Evolutionary conservation across 2,797 vertebrate species (phyloP).

Genomic region (Myotis planiceps): DNA sequence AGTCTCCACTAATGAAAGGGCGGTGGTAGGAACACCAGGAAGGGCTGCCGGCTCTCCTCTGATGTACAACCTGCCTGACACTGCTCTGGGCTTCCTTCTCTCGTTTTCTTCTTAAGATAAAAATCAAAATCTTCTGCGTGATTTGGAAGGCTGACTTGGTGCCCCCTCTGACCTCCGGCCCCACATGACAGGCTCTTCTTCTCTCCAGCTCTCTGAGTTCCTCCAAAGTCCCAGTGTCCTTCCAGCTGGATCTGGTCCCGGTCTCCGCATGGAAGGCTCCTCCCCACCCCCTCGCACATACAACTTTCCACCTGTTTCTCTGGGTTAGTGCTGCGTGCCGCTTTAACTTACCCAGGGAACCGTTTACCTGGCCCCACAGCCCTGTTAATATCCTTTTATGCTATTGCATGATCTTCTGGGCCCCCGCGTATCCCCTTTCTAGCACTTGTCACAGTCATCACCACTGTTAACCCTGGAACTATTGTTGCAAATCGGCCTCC

Average conservation of each 20-base stretch:
- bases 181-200: neutral
- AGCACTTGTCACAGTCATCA: neutral
- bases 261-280: neutral
- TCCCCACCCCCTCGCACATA: neutral
- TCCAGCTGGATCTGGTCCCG: neutral
- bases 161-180: neutral
- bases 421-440: neutral
- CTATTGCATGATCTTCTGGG: neutral
- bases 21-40: neutral
- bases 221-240: neutral
- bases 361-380: neutral
- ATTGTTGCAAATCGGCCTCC: neutral
- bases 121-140: neutral
- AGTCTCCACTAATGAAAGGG: neutral
- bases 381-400: no score
- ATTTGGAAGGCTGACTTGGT: neutral
- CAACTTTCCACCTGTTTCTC: neutral
- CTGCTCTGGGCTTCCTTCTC: neutral
- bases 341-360: neutral
- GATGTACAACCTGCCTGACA: neutral
- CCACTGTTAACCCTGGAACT: neutral
- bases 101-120: neutral
- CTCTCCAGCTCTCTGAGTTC: neutral
- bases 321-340: neutral
- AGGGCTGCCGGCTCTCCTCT: neutral